Evolutionary conservation across 2,797 vertebrate species (phyloP).

Genomic region (Toxotes lorentzi): DNA sequence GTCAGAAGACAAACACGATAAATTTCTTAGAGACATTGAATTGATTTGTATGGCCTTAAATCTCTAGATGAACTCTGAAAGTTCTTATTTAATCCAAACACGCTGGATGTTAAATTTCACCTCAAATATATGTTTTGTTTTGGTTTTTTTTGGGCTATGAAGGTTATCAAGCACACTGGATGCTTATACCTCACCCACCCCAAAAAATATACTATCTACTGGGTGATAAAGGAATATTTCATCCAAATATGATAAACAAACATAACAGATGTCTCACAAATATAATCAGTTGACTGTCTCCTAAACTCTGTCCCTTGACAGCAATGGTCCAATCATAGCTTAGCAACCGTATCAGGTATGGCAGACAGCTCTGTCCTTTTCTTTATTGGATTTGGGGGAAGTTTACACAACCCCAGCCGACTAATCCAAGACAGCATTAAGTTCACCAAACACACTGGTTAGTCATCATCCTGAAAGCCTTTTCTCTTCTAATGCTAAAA

Average conservation of each 20-base stretch:
- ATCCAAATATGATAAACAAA: neutral
- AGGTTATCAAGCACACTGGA: neutral
- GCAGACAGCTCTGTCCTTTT: neutral
- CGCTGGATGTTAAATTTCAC: constrained; percentile 3
- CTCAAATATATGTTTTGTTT: neutral
- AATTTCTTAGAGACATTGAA: constrained; percentile 37
- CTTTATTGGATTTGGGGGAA: neutral
- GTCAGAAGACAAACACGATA: constrained; percentile 45
- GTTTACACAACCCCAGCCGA: constrained; percentile 4
- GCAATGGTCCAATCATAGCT: neutral
- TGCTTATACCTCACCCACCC: neutral
- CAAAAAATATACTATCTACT: neutral
- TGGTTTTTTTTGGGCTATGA: neutral
- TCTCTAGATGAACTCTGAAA: constrained; percentile 2
- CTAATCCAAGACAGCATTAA: neutral
- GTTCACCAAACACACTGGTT: neutral
- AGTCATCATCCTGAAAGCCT: neutral
- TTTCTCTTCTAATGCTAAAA: neutral
- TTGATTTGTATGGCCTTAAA: constrained; percentile 22
- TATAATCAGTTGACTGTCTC: neutral
- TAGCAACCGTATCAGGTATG: neutral
- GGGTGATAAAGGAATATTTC: neutral
- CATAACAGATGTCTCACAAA: neutral
- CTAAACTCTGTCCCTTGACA: neutral
- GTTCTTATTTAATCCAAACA: constrained; percentile 1